These are phyloP conservation scores for Phylloscopus whistleri DNA, from an alignment of 2,113 vertebrate genomes.

Conservation along the genomic window DNA sequence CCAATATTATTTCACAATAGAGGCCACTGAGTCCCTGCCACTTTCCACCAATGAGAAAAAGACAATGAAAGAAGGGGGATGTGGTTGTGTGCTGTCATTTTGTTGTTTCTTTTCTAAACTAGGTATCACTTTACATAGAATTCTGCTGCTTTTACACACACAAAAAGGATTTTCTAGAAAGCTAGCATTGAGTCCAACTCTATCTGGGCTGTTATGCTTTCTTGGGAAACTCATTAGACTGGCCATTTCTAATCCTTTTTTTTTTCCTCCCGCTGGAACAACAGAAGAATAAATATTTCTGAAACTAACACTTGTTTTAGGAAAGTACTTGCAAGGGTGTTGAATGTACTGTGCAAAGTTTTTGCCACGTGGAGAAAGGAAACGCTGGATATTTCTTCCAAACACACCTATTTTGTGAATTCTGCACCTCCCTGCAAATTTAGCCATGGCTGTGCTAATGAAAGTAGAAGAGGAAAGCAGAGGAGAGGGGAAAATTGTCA, in stretches of 20 bases:
- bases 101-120: not conserved
- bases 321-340: not conserved
- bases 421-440: not conserved
- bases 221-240: not conserved
- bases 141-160: not conserved
- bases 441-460: not conserved
- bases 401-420: not conserved
- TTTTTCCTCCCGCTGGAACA: not conserved
- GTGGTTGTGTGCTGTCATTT: not conserved
- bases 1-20: not conserved
- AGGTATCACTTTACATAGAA: not conserved
- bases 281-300: not conserved
- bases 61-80: not conserved
- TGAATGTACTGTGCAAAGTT: not conserved
- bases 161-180: not conserved
- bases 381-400: not conserved
- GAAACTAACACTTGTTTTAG: not conserved
- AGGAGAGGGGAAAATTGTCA: not conserved
- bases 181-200: not conserved
- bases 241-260: not conserved
- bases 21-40: not conserved
- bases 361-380: not conserved
- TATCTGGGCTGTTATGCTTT: fast-evolving
- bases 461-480: not conserved
- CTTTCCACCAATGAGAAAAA: not conserved